A percentile compares a stretch with the other conserved stretches of the same genome.
These are phyloP conservation scores for Trematomus loennbergii DNA, from an alignment of 2,113 vertebrate species.

Conservation along the genomic window DNA sequence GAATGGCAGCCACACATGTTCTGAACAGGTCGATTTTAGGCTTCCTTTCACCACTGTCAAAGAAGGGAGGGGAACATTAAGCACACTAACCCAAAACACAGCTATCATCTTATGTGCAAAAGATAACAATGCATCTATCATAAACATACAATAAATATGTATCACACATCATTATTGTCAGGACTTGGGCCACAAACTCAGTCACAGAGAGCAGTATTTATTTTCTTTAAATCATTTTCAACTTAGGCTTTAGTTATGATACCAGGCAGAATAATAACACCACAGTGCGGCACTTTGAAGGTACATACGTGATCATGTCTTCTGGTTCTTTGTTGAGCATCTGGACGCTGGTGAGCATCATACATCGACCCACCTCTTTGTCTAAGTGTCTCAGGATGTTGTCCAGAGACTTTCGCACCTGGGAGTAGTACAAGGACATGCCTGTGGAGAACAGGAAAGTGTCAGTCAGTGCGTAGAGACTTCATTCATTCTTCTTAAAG, in stretches of 20 bases:
- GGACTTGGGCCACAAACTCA: no score
- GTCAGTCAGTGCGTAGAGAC: background rate
- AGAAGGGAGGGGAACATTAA: background rate
- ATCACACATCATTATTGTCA: background rate
- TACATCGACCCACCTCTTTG: slow-evolving; percentile 98
- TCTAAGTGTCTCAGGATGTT: slow-evolving; percentile 97
- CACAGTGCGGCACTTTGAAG: background rate
- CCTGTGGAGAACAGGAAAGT: slow-evolving; percentile 81
- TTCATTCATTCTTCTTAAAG: background rate
- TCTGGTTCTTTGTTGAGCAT: slow-evolving; percentile 99
- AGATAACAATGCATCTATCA: background rate
- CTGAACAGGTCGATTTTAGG: slow-evolving; percentile 98
- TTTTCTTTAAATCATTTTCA: background rate
- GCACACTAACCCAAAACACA: background rate
- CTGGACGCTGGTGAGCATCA: slow-evolving; percentile 98
- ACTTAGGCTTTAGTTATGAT: background rate
- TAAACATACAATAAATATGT: background rate
- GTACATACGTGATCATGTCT: slow-evolving; percentile 98
- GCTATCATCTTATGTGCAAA: background rate
- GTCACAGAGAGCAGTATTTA: background rate
- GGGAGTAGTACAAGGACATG: slow-evolving; percentile 98
- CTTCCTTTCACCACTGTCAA: slow-evolving; percentile 94
- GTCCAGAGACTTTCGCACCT: slow-evolving; percentile 97
- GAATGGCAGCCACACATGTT: slow-evolving; percentile 97
- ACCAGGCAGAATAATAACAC: background rate